phyloP scores from a whole-genome alignment of 2,888 invertebrate species.

The Sminthurides aquaticus region DNA sequence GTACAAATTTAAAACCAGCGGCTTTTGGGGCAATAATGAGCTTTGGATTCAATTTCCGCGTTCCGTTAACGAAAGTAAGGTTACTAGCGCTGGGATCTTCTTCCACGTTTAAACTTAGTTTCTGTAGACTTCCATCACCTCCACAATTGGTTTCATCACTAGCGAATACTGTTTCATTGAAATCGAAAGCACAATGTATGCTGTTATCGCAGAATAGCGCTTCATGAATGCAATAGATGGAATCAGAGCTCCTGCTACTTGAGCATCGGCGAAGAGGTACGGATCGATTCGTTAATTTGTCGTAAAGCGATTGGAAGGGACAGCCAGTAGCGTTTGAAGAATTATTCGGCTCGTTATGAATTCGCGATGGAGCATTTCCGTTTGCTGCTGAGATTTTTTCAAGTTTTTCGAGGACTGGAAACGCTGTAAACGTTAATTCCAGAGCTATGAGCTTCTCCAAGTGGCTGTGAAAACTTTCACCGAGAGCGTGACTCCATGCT shows the following conservation, averaged over 20 bases:
- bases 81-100: background rate
- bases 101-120: slow-evolving; percentile 1
- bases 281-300: background rate
- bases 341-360: no score
- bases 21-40: background rate
- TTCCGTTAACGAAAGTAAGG: background rate
- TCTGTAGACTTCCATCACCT: background rate
- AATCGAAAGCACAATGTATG: slow-evolving; percentile 9
- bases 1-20: background rate
- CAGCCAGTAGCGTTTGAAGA: background rate
- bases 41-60: background rate
- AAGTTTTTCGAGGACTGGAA: slow-evolving; percentile 3
- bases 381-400: background rate
- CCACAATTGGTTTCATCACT: background rate
- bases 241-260: background rate
- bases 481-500: background rate
- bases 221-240: slow-evolving; percentile 8
- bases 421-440: slow-evolving; percentile 16
- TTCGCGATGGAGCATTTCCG: background rate
- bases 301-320: background rate
- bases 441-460: background rate
- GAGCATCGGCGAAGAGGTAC: background rate
- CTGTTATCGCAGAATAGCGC: slow-evolving; percentile 8
- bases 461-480: background rate
- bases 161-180: background rate